Evolutionary conservation across 1,140 invertebrate genomes (phyloP), one percentile per base, ranked within the genome.

Genomic region (Onthophagus taurus): DNA sequence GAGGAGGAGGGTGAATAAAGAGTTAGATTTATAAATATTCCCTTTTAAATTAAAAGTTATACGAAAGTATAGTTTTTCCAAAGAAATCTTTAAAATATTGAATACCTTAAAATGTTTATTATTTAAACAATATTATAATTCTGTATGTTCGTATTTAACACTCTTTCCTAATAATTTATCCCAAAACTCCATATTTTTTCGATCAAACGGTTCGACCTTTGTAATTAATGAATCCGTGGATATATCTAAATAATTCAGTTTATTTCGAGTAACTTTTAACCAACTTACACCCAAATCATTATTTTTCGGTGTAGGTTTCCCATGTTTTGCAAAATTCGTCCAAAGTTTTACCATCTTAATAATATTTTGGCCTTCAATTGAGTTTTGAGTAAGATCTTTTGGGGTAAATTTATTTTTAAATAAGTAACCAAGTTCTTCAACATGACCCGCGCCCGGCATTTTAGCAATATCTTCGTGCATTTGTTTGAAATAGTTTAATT

Each of bases 291-390:
- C 2, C 13, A 29, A 29, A 9, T 41, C 21, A 4, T 41, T 21
- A 29, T 13, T 5, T 17, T 14, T 41, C 7, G 38, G 24, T 11
- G 38, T 41, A 14, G 38, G 38, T 26, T 41, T 41, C 12, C 24
- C 38, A 13, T 26, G 17, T 41, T 41, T 41, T 18, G 38, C 38
- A 30, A 41, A 41, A 19, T 41, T 41, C 16, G 38, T 29, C 38
- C 38, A 41, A 14, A 41, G 18, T 17, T 41, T 29, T 16, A 41
- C 38, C 2, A 29, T 21, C 4, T 11, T 41, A 13, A 26, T 5
- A 14, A 41, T 41, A n/a, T n/a, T 8, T 23, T n/a, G 24, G 11
- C 16, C 14, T 16, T 41, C 38, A 4, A 18, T 2, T 2, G 38
- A 41, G 17, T 18, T 24, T 16, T 19, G 21, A 16, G 24, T 17